A percentile compares a stretch with the other conserved stretches of the same genome.
Evolutionary conservation across 2,113 vertebrate genomes (phyloP).

Genomic region (Entomyzon cyanotis): DNA sequence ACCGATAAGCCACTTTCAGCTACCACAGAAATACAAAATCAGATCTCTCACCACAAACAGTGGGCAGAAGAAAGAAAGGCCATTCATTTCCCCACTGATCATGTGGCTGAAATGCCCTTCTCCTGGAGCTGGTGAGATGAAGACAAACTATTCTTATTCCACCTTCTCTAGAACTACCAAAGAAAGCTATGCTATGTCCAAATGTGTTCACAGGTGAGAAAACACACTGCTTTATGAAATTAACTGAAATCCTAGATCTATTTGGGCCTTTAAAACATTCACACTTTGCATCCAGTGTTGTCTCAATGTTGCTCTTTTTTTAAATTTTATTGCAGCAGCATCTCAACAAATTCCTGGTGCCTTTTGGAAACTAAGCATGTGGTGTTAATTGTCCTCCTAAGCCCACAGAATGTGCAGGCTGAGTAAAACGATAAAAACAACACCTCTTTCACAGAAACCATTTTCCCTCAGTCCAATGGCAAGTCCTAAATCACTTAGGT

Average conservation of each 20-base stretch:
- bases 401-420: background rate
- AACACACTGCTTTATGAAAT: accelerated
- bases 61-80: background rate
- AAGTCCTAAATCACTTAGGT: background rate
- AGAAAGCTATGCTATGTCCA: background rate
- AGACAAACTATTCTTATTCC: background rate
- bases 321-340: background rate
- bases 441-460: background rate
- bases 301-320: background rate
- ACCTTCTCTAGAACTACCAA: background rate
- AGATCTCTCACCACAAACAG: background rate
- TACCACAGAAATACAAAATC: background rate
- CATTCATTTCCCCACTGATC: background rate
- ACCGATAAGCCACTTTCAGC: background rate
- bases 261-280: background rate
- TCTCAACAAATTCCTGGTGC: background rate
- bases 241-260: background rate
- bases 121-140: background rate
- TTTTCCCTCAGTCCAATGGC: background rate
- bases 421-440: background rate
- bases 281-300: background rate
- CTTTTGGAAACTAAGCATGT: background rate
- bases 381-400: background rate
- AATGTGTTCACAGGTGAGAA: background rate
- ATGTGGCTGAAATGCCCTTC: background rate